Conservation (phyloP, 2,888 invertebrate species). For the Netelia melanura region DNA sequence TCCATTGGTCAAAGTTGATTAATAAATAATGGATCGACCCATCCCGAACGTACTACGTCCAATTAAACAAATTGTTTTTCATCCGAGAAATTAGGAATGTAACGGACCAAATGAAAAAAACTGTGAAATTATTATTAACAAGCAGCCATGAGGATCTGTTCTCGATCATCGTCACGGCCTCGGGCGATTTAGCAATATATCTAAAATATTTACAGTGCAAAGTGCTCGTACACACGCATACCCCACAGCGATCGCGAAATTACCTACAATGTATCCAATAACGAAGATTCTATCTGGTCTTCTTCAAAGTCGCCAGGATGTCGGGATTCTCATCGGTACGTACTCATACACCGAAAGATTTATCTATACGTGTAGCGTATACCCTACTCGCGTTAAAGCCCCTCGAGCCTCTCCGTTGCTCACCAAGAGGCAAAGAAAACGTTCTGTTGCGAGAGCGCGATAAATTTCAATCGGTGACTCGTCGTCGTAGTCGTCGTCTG, state of each 20-base stretch:
- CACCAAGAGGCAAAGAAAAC: constrained; percentile 28
- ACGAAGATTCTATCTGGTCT: constrained; percentile 26
- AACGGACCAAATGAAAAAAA: neutral
- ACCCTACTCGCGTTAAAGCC: no score
- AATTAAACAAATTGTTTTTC: no score
- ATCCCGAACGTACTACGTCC: no score
- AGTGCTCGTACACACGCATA: neutral
- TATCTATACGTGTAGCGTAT: neutral
- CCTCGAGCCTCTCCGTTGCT: neutral
- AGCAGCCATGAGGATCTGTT: neutral
- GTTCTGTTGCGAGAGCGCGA: constrained; percentile 39
- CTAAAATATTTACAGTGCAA: neutral
- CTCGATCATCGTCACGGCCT: neutral
- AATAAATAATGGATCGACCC: no score
- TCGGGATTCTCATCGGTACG: constrained; percentile 42
- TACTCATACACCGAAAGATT: neutral
- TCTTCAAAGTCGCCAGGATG: constrained; percentile 41
- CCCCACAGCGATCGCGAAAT: neutral
- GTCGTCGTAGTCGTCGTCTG: constrained; percentile 37
- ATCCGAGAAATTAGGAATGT: no score
- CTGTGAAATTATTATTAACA: neutral
- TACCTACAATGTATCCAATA: constrained; percentile 11
- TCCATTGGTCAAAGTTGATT: no score
- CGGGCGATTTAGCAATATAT: neutral
- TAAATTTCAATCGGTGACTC: constrained; percentile 61